phyloP scores from a whole-genome alignment of 2,113 vertebrate species.

The Peucedramus taeniatus region DNA sequence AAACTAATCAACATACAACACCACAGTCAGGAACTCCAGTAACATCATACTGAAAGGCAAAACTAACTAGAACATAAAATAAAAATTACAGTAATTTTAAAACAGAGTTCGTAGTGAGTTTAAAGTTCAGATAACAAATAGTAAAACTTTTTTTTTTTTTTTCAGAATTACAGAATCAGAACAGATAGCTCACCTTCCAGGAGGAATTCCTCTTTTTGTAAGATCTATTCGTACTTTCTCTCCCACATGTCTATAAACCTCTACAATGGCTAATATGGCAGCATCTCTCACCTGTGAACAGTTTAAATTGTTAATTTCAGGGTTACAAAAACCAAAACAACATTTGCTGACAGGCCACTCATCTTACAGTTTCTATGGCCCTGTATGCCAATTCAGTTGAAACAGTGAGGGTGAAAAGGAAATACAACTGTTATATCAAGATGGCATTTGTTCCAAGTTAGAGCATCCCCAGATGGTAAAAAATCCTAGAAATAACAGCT shows the following conservation, averaged over 20 bases:
- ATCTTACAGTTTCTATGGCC: background rate
- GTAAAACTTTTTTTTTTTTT: no score
- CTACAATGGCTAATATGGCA: slow-evolving; percentile 82
- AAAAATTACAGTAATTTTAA: background rate
- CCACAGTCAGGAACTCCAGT: background rate
- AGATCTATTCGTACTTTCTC: slow-evolving; percentile 87
- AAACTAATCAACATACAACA: background rate
- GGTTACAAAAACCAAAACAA: background rate
- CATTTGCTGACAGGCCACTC: background rate
- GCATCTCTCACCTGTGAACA: slow-evolving; percentile 87
- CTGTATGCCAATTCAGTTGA: background rate
- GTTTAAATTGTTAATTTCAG: background rate
- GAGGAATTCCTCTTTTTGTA: slow-evolving; percentile 83
- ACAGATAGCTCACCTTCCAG: slow-evolving; percentile 80
- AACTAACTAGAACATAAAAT: background rate
- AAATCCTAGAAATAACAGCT: background rate
- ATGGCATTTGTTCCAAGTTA: background rate
- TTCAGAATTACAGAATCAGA: background rate
- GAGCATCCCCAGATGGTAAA: background rate
- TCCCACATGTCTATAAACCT: slow-evolving; percentile 91
- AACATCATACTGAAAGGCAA: background rate
- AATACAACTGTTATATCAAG: background rate
- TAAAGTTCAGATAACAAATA: background rate
- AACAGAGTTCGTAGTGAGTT: background rate
- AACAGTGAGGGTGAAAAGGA: background rate